Conservation (phyloP, 2,797 vertebrate species). For the Channa striata region DNA sequence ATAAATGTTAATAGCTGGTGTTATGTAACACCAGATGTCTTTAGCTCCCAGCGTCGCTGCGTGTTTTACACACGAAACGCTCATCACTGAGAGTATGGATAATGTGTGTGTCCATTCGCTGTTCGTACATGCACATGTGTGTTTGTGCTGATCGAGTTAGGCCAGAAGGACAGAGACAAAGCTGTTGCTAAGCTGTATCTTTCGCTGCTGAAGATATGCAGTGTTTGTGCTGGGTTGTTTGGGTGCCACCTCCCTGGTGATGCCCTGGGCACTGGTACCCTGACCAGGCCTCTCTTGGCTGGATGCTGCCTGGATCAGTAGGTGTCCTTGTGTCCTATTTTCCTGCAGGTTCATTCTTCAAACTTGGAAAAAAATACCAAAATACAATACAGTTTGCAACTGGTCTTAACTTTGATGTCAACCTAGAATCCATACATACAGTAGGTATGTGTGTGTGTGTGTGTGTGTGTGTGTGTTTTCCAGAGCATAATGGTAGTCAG, state of each 20-base stretch:
- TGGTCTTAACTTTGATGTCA: background rate
- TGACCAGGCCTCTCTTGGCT: slow-evolving; percentile 71
- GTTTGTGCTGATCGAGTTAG: slow-evolving; percentile 64
- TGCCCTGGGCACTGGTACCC: slow-evolving; percentile 61
- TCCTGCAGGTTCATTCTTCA: slow-evolving; percentile 7
- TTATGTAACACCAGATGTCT: slow-evolving; percentile 85
- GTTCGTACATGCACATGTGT: slow-evolving; percentile 31
- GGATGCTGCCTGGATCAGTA: slow-evolving; percentile 41
- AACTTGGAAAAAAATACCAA: background rate
- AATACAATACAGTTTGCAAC: too few relatives aligned
- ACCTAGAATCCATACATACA: background rate
- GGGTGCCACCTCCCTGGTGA: slow-evolving; percentile 73
- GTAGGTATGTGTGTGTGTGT: slow-evolving; percentile 10
- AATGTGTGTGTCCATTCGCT: slow-evolving; percentile 23
- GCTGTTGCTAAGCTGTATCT: slow-evolving; percentile 96
- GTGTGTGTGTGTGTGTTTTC: slow-evolving; percentile 22
- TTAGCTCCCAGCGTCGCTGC: slow-evolving; percentile 78
- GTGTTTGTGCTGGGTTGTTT: slow-evolving; percentile 82
- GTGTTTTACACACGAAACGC: slow-evolving; percentile 87
- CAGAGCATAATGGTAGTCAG: slow-evolving; percentile 45
- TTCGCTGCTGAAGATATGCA: slow-evolving; percentile 88
- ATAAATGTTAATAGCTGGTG: slow-evolving; percentile 43
- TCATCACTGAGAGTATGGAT: slow-evolving; percentile 80
- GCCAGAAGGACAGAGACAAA: slow-evolving; percentile 83
- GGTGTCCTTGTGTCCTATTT: slow-evolving; percentile 7